Percentiles rank a stretch among this genome's conserved stretches.
phyloP scores from a whole-genome alignment of 2,888 invertebrate genomes.

The Caenorhabditis wallacei region DNA sequence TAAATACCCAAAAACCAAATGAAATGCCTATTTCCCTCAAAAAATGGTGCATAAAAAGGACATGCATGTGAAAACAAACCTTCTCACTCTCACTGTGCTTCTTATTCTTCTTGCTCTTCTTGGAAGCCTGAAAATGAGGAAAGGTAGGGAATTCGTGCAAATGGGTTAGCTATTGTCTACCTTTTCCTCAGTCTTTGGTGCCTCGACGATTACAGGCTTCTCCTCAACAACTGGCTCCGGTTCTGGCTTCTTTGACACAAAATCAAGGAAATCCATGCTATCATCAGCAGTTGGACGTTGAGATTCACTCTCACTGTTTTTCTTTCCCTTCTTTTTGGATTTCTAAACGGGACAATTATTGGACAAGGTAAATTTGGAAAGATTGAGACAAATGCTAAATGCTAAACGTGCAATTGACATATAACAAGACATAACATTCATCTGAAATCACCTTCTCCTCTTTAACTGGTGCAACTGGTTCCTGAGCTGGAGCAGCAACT shows the following conservation, averaged over 20 bases:
- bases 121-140: constrained; percentile 45
- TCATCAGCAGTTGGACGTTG: constrained; percentile 43
- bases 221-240: constrained; percentile 26
- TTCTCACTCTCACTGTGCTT: constrained; percentile 64
- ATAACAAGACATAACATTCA: constrained; percentile 27
- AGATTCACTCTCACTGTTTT: constrained; percentile 55
- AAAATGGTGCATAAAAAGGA: constrained; percentile 13
- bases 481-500: constrained; percentile 12
- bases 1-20: constrained; percentile 15
- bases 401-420: constrained; percentile 26
- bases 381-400: not conserved
- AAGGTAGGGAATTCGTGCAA: constrained; percentile 28
- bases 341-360: constrained; percentile 58
- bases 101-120: constrained; percentile 70
- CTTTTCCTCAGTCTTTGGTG: constrained; percentile 39
- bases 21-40: constrained; percentile 31
- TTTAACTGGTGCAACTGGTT: constrained; percentile 33
- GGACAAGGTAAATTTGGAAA: constrained; percentile 17
- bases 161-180: constrained; percentile 24
- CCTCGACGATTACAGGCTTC: constrained; percentile 31
- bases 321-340: constrained; percentile 62
- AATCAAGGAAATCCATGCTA: constrained; percentile 49
- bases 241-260: constrained; percentile 43
- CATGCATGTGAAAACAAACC: constrained; percentile 33
- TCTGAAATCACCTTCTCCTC: constrained; percentile 55